Conservation (phyloP, 2,797 vertebrate genomes). For the Champsocephalus gunnari region DNA sequence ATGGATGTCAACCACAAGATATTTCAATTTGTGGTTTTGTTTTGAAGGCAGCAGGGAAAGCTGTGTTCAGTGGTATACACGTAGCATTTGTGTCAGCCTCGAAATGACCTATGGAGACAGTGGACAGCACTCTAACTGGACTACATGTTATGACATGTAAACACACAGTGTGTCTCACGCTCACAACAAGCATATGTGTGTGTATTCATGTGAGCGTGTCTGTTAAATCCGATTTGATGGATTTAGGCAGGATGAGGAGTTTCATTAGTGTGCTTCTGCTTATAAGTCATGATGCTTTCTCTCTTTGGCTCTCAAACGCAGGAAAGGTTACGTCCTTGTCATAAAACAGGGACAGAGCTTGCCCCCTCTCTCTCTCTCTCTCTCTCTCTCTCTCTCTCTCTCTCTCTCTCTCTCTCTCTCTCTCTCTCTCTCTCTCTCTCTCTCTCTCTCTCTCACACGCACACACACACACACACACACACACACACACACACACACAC, state of each 20-base stretch:
- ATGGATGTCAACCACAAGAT: conserved; percentile 36
- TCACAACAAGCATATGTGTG: conserved; percentile 9
- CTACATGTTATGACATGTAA: conserved; percentile 37
- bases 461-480: conserved; percentile 17
- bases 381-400: background rate
- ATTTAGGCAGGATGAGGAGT: conserved; percentile 59
- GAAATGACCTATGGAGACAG: background rate
- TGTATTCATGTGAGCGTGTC: conserved; percentile 8
- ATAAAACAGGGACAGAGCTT: conserved; percentile 54
- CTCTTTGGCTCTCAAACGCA: conserved; percentile 17
- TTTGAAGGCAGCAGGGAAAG: conserved; percentile 15
- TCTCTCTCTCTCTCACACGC: background rate
- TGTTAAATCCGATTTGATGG: conserved; percentile 56
- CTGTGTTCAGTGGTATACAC: background rate
- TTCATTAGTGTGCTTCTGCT: conserved; percentile 45
- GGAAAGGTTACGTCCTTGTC: conserved; percentile 73
- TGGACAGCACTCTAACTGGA: conserved; percentile 15
- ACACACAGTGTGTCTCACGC: conserved; percentile 20
- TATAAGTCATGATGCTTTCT: conserved; percentile 50
- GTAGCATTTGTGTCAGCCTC: background rate
- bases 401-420: background rate
- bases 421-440: background rate
- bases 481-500: conserved; percentile 8
- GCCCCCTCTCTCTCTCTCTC: background rate
- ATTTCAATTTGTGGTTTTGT: conserved; percentile 31